These are phyloP conservation scores for Cyclargus thomasi DNA, from an alignment of 1,140 invertebrate genomes.

Conservation along the genomic window DNA sequence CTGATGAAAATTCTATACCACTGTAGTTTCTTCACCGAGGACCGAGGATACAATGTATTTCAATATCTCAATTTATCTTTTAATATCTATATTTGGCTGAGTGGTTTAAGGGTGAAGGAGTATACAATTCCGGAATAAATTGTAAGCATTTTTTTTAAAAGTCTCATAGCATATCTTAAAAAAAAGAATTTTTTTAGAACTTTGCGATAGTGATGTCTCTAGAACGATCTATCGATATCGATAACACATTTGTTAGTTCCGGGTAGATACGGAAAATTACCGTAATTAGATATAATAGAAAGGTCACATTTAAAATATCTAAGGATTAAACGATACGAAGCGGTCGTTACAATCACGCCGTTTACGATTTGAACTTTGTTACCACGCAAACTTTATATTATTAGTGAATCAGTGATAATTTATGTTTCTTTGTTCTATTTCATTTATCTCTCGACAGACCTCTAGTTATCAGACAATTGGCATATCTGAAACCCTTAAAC, in stretches of 20 bases:
- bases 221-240: background rate
- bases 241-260: background rate
- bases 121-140: no score
- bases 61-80: no score
- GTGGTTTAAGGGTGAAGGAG: no score
- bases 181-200: background rate
- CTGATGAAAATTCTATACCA: no score
- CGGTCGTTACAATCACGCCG: background rate
- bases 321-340: background rate
- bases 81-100: no score
- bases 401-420: background rate
- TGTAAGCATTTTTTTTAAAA: no score
- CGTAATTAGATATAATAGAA: background rate
- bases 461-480: background rate
- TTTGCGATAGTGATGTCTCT: background rate
- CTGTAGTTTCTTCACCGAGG: no score
- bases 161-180: no score
- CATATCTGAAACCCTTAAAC: background rate
- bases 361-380: background rate
- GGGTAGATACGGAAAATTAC: conserved; percentile 6
- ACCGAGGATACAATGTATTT: no score
- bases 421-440: background rate
- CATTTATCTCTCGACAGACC: background rate
- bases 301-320: background rate
- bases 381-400: background rate